A percentile compares a stretch with the other conserved stretches of the same genome.
Conservation (phyloP, 2,888 invertebrate genomes). For the Linnaemya vulpina region DNA sequence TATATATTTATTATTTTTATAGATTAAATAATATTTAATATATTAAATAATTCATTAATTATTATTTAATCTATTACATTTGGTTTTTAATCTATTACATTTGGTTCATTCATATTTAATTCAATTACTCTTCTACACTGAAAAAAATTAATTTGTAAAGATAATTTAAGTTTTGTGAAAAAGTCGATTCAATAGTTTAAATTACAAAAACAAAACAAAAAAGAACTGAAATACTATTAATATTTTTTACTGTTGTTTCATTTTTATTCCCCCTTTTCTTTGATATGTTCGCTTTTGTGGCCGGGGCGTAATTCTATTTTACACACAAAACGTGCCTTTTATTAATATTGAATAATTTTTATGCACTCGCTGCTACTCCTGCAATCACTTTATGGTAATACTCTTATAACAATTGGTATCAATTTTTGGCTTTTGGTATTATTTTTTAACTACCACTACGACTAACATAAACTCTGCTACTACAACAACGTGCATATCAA, state of each 20-base stretch:
- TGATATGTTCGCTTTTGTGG: constrained; percentile 3
- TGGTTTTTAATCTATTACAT: too few relatives aligned
- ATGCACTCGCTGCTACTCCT: constrained; percentile 32
- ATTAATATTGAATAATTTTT: constrained; percentile 57
- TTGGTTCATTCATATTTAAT: not conserved
- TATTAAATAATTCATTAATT: too few relatives aligned
- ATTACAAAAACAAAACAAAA: not conserved
- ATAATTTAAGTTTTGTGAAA: not conserved
- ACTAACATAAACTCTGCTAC: constrained; percentile 4
- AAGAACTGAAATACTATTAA: not conserved
- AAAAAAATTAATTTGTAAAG: not conserved
- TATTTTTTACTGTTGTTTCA: not conserved
- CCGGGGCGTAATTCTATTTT: constrained; percentile 43
- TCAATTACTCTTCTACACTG: not conserved
- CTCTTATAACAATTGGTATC: constrained; percentile 64
- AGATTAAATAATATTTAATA: too few relatives aligned
- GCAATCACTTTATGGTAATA: constrained; percentile 52
- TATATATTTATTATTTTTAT: too few relatives aligned
- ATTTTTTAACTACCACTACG: constrained; percentile 25
- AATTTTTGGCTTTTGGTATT: constrained; percentile 64
- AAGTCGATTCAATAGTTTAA: not conserved
- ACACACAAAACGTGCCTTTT: constrained; percentile 61
- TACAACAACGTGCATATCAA: not conserved
- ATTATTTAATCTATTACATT: too few relatives aligned
- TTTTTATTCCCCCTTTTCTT: not conserved